These are phyloP conservation scores for Agrotis exclamationis DNA, from an alignment of 2,888 invertebrate species.

Conservation along the genomic window DNA sequence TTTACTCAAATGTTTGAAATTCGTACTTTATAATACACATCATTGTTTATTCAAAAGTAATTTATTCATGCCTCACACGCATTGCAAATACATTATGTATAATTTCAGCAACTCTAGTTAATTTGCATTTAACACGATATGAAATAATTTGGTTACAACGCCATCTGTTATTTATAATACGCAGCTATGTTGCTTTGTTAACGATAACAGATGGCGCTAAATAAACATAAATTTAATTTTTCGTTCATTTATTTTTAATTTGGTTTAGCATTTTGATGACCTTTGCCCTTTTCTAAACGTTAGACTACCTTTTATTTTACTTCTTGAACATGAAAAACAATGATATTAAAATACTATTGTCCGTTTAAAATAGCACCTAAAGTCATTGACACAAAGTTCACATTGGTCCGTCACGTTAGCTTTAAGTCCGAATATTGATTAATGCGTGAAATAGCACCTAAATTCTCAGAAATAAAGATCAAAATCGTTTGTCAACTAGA, in stretches of 20 bases:
- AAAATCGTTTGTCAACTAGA: not conserved
- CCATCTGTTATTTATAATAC: constrained; percentile 44
- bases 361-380: not conserved
- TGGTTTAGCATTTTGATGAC: not conserved
- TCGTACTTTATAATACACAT: constrained; percentile 18
- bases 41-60: constrained; percentile 38
- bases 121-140: constrained; percentile 32
- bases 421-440: not conserved
- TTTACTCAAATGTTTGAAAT: constrained; percentile 26
- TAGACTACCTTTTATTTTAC: not conserved
- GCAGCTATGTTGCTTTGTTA: not conserved
- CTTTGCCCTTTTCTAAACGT: not conserved
- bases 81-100: constrained; percentile 5
- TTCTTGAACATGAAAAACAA: not conserved
- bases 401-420: not conserved
- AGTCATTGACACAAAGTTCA: not conserved
- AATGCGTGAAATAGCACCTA: not conserved
- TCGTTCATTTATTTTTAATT: constrained; percentile 8
- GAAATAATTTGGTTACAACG: constrained; percentile 14
- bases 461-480: not conserved
- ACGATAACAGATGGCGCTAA: constrained; percentile 25
- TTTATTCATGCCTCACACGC: constrained; percentile 40
- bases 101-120: not conserved
- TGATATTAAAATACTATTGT: not conserved
- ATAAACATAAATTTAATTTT: not conserved